Base-by-base conservation (phyloP, 1,140 invertebrate genomes). In the Eurosta solidaginis region DNA sequence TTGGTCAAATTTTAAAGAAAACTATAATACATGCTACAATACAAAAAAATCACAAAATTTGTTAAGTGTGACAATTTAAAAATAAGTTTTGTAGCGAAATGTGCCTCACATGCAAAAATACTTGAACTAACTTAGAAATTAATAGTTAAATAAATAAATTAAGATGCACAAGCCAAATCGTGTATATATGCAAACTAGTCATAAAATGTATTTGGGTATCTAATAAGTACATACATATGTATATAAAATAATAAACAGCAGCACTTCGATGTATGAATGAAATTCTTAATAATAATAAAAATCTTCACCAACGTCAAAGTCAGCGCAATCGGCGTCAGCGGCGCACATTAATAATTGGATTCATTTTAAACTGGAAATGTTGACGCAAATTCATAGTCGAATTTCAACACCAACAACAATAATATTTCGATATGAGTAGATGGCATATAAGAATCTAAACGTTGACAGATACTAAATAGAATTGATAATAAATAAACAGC, bases 141-240 rank as follows among this genome's bases (percentile, higher is more conserved):
- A n/a, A n/a, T n/a, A n/a, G 45, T 17, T 47, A 47, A 47, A 47
- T 47, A 47, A 47, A 68, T 68, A 68, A 33, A 68, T 68, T n/a
- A 68, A 52, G 22, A 52, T 52, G 22, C 25, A 25, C 49, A 52
- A 20, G 22, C 49, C 12, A 10, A 49, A 17, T 49, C 17, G 17
- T 40, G 14, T 40, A 40, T 9, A 68, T 12, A 1, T 68, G 33
- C 33, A 20, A 17, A 47, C 12, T n/a, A 47, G 4, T 47, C n/a
- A 47, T 47, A 4, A 20, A 40, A 20, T 63, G 29, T 20, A 50
- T 20, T 4, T n/a, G 1, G 17, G 4, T 3, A 54, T 29, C 22
- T 25, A 9, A 22, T 27, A 52, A 25, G 50, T 7, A 44, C 12
- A 44, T 44, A 6, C 42, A 44, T 44, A 6, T 44, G 42, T 44